These are phyloP conservation scores for Forbesichthys papilliferus DNA, from an alignment of 2,113 vertebrate species.

Conservation along the genomic window DNA sequence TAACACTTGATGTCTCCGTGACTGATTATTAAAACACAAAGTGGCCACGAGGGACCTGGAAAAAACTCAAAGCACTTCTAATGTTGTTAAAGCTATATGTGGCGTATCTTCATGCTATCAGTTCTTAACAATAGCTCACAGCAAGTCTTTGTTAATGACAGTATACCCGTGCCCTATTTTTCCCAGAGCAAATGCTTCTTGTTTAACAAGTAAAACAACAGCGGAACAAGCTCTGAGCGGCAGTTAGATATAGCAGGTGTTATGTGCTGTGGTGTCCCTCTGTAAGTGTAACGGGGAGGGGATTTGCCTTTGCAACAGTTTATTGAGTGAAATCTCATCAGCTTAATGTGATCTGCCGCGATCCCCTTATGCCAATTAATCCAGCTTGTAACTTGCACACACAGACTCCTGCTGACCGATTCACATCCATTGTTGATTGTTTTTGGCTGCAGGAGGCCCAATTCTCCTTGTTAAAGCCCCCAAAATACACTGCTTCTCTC, in stretches of 20 bases:
- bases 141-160: constrained; percentile 8
- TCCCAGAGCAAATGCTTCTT: constrained; percentile 2
- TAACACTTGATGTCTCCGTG: constrained; percentile 69
- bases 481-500: constrained; percentile 74
- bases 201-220: constrained; percentile 10
- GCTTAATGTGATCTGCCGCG: constrained; percentile 87
- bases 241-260: constrained; percentile 42
- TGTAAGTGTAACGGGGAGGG: constrained; percentile 64
- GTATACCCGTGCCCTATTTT: background rate
- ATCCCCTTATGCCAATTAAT: constrained; percentile 93
- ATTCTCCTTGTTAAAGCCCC: constrained; percentile 87
- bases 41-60: constrained; percentile 45
- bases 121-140: constrained; percentile 13
- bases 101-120: constrained; percentile 40
- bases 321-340: constrained; percentile 86
- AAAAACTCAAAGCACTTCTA: constrained; percentile 37
- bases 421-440: constrained; percentile 92
- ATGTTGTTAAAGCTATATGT: constrained; percentile 47
- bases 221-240: constrained; percentile 1
- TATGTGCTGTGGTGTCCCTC: constrained; percentile 59
- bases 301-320: constrained; percentile 84
- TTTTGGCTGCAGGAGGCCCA: constrained; percentile 86
- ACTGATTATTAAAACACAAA: constrained; percentile 66
- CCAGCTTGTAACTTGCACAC: constrained; percentile 86
- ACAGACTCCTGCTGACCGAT: constrained; percentile 93